These are phyloP conservation scores for Poecilia latipinna DNA, from an alignment of 2,113 vertebrate genomes.

Conservation along the genomic window DNA sequence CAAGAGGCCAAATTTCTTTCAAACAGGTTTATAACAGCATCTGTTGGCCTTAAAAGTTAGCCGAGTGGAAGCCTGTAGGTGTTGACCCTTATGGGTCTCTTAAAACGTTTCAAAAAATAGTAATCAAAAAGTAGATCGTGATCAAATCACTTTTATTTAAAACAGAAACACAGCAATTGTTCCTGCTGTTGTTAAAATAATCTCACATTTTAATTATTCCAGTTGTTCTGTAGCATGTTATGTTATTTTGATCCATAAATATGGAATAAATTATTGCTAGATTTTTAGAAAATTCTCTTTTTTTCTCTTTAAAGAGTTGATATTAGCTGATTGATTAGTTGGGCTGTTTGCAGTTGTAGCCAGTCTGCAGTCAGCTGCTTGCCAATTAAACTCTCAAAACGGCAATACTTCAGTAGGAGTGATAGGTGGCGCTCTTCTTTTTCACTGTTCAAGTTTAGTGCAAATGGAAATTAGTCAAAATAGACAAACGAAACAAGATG, in stretches of 20 bases:
- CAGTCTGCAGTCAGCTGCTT: too few relatives aligned
- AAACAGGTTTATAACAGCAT: neutral
- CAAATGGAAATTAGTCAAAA: neutral
- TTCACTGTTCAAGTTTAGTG: neutral
- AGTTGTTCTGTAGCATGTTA: neutral
- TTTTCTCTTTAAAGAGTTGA: neutral
- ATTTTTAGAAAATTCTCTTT: neutral
- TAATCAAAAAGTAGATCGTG: neutral
- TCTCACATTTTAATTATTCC: neutral
- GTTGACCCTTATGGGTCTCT: neutral
- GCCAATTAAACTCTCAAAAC: neutral
- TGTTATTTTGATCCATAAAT: neutral
- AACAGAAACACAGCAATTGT: neutral
- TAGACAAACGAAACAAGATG: too few relatives aligned
- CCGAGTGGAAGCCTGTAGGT: neutral
- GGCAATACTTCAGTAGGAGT: neutral
- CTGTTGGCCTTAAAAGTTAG: neutral
- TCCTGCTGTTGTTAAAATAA: neutral
- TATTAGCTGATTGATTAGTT: neutral
- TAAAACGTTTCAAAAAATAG: too few relatives aligned
- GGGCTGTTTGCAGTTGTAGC: neutral
- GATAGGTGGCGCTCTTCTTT: neutral
- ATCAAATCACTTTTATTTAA: neutral
- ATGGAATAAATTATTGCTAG: neutral
- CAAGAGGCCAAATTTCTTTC: neutral